A percentile compares a stretch with the other conserved stretches of the same genome.
Conservation (phyloP, 1,140 invertebrate genomes). For the Stegodyphus mimosarum region DNA sequence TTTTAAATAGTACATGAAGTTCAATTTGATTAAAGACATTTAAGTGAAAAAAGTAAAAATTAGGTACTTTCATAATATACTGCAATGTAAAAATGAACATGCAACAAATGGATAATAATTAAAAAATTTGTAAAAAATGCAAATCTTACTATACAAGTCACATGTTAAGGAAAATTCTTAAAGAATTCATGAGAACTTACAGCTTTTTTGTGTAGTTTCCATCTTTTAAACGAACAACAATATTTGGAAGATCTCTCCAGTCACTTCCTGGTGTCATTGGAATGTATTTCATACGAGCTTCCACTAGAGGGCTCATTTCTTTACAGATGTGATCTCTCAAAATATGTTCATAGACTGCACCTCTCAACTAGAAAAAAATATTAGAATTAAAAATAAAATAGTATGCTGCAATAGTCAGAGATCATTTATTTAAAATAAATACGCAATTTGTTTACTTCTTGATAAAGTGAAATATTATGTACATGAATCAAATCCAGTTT, state of each 20-base stretch:
- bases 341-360: slow-evolving; percentile 70
- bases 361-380: slow-evolving; percentile 72
- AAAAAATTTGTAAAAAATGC: background rate
- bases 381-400: background rate
- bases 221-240: slow-evolving; percentile 77
- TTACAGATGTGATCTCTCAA: slow-evolving; percentile 86
- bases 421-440: background rate
- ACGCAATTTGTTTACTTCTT: background rate
- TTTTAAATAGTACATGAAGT: too few species aligned
- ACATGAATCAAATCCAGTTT: too few species aligned
- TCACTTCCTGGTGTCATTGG: slow-evolving; percentile 82
- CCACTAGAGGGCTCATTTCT: slow-evolving; percentile 83
- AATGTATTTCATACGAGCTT: slow-evolving; percentile 81
- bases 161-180: background rate
- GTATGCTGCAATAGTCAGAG: background rate
- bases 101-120: background rate
- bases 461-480: background rate
- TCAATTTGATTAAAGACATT: too few species aligned
- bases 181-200: slow-evolving; percentile 67
- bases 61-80: too few species aligned
- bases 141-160: background rate
- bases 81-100: too few species aligned
- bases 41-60: too few species aligned
- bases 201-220: slow-evolving; percentile 76
- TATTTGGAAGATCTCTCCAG: slow-evolving; percentile 89